Evolutionary conservation across 1,140 invertebrate genomes (phyloP).

Genomic region (Babylonia areolata): DNA sequence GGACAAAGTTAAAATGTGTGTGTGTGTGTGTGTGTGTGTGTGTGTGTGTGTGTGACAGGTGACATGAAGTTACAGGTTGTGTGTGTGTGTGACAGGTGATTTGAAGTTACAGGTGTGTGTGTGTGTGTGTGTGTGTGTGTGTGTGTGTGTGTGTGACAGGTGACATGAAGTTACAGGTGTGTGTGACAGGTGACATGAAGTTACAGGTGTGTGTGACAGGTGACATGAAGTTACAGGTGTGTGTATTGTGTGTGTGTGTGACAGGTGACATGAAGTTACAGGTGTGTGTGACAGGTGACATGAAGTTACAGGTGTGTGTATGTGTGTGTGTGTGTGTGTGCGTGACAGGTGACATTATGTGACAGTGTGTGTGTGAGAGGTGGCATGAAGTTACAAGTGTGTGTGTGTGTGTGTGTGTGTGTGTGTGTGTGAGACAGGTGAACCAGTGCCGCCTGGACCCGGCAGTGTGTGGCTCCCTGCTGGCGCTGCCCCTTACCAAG

Average conservation of each 20-base stretch:
- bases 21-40: neutral
- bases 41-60: neutral
- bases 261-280: too few relatives aligned
- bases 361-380: neutral
- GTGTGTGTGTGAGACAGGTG: neutral
- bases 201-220: too few relatives aligned
- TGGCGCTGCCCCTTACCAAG: constrained; percentile 52
- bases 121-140: neutral
- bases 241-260: neutral
- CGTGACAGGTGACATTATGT: too few relatives aligned
- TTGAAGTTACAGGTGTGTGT: too few relatives aligned
- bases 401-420: neutral
- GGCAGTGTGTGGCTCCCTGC: constrained; percentile 36
- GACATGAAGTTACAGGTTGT: too few relatives aligned
- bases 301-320: too few relatives aligned
- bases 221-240: neutral
- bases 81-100: too few relatives aligned
- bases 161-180: too few relatives aligned
- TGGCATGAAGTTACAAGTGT: too few relatives aligned
- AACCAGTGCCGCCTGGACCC: constrained; percentile 42
- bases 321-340: neutral
- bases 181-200: too few relatives aligned
- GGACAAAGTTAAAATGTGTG: neutral
- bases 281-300: too few relatives aligned
- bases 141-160: too few relatives aligned